Percentiles rank a stretch among this genome's conserved stretches.
Conservation (phyloP, 2,888 invertebrate genomes). For the Eupithecia pulchellata region DNA sequence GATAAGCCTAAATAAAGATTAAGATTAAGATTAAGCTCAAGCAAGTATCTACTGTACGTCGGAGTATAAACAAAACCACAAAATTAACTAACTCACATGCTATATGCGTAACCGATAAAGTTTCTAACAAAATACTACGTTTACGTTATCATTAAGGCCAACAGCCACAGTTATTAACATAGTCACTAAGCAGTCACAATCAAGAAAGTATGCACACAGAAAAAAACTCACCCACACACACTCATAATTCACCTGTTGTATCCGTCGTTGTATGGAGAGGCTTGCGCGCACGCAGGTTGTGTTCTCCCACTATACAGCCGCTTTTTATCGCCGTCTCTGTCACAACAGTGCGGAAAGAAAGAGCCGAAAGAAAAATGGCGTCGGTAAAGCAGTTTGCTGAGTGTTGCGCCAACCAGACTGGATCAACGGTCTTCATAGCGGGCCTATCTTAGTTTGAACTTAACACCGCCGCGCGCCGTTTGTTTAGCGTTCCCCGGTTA, state of each 20-base stretch:
- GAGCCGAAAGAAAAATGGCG: conserved; percentile 58
- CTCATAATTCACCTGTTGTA: conserved; percentile 77
- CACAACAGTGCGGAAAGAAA: conserved; percentile 47
- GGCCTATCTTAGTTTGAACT: conserved; percentile 82
- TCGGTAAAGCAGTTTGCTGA: conserved; percentile 73
- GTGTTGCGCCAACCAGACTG: conserved; percentile 81
- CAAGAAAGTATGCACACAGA: conserved; percentile 71
- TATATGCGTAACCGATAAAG: conserved; percentile 59
- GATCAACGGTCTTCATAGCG: conserved; percentile 84
- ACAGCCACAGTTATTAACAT: conserved; percentile 31
- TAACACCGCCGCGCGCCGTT: conserved; percentile 73
- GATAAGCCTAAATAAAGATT: not conserved
- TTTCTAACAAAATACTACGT: conserved; percentile 74
- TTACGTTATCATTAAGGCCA: conserved; percentile 75
- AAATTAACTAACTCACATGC: not conserved
- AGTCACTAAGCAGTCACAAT: conserved; percentile 50
- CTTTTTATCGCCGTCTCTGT: conserved; percentile 60
- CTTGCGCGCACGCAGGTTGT: conserved; percentile 80
- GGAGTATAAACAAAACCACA: not conserved
- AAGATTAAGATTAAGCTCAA: not conserved
- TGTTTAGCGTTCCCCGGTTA: conserved; percentile 69
- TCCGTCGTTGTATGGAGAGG: conserved; percentile 74
- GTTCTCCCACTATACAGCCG: conserved; percentile 69
- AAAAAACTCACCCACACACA: conserved; percentile 68
- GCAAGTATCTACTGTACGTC: not conserved